These are phyloP conservation scores for Tribolium freemani DNA, from an alignment of 2,888 invertebrate species.

Conservation along the genomic window DNA sequence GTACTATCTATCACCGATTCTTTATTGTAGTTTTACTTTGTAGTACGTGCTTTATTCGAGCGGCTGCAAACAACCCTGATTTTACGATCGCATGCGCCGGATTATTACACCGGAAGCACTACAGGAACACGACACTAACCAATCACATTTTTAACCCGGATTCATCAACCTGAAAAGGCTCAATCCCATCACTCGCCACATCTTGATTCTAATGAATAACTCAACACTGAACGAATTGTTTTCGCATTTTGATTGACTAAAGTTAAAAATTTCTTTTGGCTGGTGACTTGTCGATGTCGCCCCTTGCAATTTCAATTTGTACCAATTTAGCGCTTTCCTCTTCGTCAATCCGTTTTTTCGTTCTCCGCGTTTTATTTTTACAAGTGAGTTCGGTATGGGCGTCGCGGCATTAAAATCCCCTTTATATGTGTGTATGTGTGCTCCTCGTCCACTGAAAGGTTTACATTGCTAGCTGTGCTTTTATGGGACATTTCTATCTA, in stretches of 20 bases:
- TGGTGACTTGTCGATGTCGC: too few species aligned
- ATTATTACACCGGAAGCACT: slow-evolving; percentile 11
- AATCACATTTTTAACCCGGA: too few species aligned
- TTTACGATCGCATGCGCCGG: slow-evolving; percentile 45
- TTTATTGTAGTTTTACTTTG: slow-evolving; percentile 57
- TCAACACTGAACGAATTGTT: too few species aligned
- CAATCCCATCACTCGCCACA: too few species aligned
- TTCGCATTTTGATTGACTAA: too few species aligned
- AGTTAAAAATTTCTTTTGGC: too few species aligned
- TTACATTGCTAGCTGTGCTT: slow-evolving; percentile 52
- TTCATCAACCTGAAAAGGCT: too few species aligned
- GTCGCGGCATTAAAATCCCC: slow-evolving; percentile 46
- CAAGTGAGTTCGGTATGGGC: slow-evolving; percentile 45
- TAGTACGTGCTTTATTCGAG: slow-evolving; percentile 45
- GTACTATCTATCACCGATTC: slow-evolving; percentile 51
- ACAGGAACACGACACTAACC: background rate
- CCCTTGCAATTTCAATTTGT: too few species aligned
- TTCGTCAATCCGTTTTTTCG: too few species aligned
- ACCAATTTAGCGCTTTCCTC: too few species aligned
- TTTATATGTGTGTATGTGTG: slow-evolving; percentile 43
- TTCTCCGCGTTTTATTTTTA: slow-evolving; percentile 6
- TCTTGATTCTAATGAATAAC: too few species aligned
- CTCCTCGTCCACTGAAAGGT: slow-evolving; percentile 48
- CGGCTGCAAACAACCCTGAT: slow-evolving; percentile 47
- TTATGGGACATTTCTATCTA: slow-evolving; percentile 59